A percentile compares a stretch with the other conserved stretches of the same genome.
These are phyloP conservation scores for Pseudomyrmex sp. DNA, from an alignment of 1,140 invertebrate genomes.

Conservation along the genomic window DNA sequence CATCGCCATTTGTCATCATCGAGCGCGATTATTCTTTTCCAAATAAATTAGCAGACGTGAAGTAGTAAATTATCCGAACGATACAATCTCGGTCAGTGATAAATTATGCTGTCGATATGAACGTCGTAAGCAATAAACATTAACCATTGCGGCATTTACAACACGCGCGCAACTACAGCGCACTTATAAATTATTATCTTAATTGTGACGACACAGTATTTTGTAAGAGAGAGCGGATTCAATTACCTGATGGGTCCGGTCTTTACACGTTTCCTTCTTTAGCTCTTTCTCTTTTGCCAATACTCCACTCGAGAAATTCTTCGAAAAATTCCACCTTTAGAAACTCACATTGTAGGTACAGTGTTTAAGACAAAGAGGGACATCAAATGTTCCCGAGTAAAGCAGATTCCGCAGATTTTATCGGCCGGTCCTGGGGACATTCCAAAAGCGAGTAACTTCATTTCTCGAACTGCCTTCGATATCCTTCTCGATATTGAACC, in stretches of 20 bases:
- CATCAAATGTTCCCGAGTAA: constrained; percentile 37
- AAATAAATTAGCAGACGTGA: constrained; percentile 53
- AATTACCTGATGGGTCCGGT: neutral
- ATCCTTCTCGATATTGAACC: constrained; percentile 20
- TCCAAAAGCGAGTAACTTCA: constrained; percentile 56
- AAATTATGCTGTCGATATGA: constrained; percentile 57
- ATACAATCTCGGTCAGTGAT: constrained; percentile 27
- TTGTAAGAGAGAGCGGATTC: constrained; percentile 15
- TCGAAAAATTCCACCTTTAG: constrained; percentile 46
- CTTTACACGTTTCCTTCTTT: neutral
- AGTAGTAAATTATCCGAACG: constrained; percentile 49
- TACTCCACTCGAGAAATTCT: constrained; percentile 38
- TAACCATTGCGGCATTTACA: constrained; percentile 39
- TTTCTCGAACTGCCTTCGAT: constrained; percentile 48
- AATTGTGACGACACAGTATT: constrained; percentile 31
- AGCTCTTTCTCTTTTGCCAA: constrained; percentile 1
- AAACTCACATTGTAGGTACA: constrained; percentile 45
- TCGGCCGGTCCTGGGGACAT: constrained; percentile 38
- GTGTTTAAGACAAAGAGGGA: constrained; percentile 48
- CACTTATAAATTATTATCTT: constrained; percentile 55
- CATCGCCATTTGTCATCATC: constrained; percentile 47
- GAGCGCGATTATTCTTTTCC: constrained; percentile 54
- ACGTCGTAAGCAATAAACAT: constrained; percentile 57
- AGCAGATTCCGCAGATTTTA: constrained; percentile 58
- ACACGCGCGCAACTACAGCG: neutral